phyloP scores from a whole-genome alignment of 1,140 invertebrate genomes.

The Cydia fagiglandana region DNA sequence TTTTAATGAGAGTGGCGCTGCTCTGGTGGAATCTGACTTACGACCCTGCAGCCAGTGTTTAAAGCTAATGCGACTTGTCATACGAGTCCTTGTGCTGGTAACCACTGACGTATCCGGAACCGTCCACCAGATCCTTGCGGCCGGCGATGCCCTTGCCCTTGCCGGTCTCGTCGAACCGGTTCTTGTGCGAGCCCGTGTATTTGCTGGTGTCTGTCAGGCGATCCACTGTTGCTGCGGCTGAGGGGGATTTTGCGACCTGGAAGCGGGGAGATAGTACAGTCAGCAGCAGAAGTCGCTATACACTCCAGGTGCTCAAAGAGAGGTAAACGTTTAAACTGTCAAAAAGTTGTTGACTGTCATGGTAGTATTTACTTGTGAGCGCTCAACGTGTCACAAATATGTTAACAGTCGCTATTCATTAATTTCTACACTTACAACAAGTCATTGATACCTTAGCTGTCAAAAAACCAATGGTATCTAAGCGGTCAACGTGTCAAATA shows the following conservation, averaged over 20 bases:
- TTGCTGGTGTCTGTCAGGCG: slow-evolving; percentile 93
- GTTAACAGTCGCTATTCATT: too few species aligned
- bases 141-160: slow-evolving; percentile 95
- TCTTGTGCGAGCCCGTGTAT: slow-evolving; percentile 95
- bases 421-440: too few species aligned
- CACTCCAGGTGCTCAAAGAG: too few species aligned
- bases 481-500: too few species aligned
- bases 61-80: slow-evolving; percentile 74
- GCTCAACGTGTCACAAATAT: too few species aligned
- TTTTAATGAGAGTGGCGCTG: background rate
- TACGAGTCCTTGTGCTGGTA: slow-evolving; percentile 93
- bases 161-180: slow-evolving; percentile 91
- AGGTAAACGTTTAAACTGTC: too few species aligned
- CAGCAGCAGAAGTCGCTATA: too few species aligned
- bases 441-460: too few species aligned
- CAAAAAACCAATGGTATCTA: too few species aligned
- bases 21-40: background rate
- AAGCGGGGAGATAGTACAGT: slow-evolving; percentile 38
- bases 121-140: slow-evolving; percentile 87
- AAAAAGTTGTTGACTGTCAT: too few species aligned
- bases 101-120: slow-evolving; percentile 92
- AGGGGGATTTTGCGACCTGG: slow-evolving; percentile 81
- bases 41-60: background rate
- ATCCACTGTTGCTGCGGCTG: slow-evolving; percentile 88
- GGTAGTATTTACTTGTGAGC: too few species aligned